Base-by-base conservation (phyloP, 2,797 vertebrate genomes). In the Mormyrus proboscirostris region DNA sequence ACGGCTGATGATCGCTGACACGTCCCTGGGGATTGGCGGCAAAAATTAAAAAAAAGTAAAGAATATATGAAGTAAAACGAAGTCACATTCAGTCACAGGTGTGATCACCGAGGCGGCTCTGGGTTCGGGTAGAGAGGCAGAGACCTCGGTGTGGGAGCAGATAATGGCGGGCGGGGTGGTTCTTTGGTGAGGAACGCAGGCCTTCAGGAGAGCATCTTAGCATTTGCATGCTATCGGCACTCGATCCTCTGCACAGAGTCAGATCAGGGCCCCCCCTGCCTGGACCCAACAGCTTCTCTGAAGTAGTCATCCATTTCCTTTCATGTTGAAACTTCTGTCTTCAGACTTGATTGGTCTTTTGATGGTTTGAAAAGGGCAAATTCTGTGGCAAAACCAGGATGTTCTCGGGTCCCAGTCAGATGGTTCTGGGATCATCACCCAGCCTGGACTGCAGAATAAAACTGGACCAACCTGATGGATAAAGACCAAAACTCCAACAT, bases 1-100 rank as follows among this genome's bases (percentile, higher is more conserved):
- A 95, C 93, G 94, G 94, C 95, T 94, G 93, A 94, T 94, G 94
- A 95, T 94, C 91, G 92, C 92, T 95, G 96, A 96, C 94, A 93
- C 95, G 92, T 96, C 96, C 95, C 96, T 89, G 89, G 2, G 93
- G 95, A 94, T 92, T 90, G 57, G 91, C 88, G 91, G 41, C 89
- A 92, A 93, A 94, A 94, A 93, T 62, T 10, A 29, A 62, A 69
- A 73, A 57, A 69, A 29, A 25, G 14, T 69, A 14, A 86, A 51
- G 65, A 25, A 65, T 33, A 59, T 8, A 51, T 38, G 12, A 89
- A 59, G 33, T 57, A 86, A 38, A 7, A 29, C 2, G 29, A 55
- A 90, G 86, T 90, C 73, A 89, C 51, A 41, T 76, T 90, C 65
- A 57, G n/a, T 44, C 73, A 22, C 33, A 86, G 83, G 49, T 85